Percentiles rank a stretch among this genome's conserved stretches.
Conservation (phyloP, 1,140 invertebrate genomes). For the Hylaeus volcanicus region DNA sequence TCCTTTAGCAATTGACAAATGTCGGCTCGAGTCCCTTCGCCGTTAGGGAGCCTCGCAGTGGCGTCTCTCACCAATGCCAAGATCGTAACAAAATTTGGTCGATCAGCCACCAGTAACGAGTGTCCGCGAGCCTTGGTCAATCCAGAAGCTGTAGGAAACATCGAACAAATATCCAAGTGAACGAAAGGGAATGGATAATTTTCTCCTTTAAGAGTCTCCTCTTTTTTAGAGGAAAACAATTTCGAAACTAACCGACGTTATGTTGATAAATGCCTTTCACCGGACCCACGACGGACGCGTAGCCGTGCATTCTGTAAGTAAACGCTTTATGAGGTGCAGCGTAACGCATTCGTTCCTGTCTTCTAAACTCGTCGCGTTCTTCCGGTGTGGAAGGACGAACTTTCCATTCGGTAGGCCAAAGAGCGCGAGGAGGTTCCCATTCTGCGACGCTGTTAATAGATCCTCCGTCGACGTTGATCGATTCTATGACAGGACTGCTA, state of each 20-base stretch:
- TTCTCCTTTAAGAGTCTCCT: too few species aligned
- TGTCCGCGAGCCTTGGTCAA: constrained; percentile 89
- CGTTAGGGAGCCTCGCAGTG: constrained; percentile 94
- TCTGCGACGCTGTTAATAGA: constrained; percentile 67
- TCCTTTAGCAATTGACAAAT: constrained; percentile 92
- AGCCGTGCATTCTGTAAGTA: constrained; percentile 91
- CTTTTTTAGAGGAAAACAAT: too few species aligned
- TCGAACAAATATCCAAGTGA: neutral
- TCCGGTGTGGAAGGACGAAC: constrained; percentile 88
- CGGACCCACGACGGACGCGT: constrained; percentile 93
- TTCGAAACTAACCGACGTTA: constrained; percentile 71
- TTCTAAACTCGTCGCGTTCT: constrained; percentile 89
- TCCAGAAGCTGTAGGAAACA: constrained; percentile 75
- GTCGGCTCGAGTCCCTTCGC: constrained; percentile 94
- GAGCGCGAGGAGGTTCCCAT: constrained; percentile 83
- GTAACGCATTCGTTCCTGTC: constrained; percentile 88
- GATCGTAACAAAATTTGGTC: constrained; percentile 96
- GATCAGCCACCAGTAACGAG: constrained; percentile 89
- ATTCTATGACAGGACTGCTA: constrained; percentile 69
- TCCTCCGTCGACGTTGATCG: constrained; percentile 63
- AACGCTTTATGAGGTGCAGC: constrained; percentile 92
- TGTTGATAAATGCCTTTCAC: constrained; percentile 92
- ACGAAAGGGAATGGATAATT: too few species aligned
- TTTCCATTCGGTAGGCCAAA: constrained; percentile 88
- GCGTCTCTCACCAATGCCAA: constrained; percentile 95